Percentiles rank a stretch among this genome's conserved stretches.
Conservation (phyloP, 2,113 vertebrate genomes). For the Alaudala cheleensis region DNA sequence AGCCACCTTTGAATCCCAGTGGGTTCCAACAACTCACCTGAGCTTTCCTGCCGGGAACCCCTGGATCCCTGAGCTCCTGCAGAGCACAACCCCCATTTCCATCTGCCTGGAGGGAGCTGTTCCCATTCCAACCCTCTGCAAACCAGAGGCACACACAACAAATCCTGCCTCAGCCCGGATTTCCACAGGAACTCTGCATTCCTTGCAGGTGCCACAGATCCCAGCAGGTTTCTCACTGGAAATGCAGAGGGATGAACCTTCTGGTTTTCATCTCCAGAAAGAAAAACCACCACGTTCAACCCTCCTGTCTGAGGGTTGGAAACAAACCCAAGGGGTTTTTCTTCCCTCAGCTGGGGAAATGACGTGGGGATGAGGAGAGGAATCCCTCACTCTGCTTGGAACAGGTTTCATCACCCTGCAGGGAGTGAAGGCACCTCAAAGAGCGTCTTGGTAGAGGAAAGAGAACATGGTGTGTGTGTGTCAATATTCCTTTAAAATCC, state of each 20-base stretch:
- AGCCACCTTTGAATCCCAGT: neutral
- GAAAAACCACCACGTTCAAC: accelerated
- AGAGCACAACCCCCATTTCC: neutral
- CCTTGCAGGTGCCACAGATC: neutral
- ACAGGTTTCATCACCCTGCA: neutral
- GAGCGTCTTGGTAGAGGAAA: accelerated
- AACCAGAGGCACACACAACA: no score
- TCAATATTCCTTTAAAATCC: neutral
- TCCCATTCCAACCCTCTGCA: neutral
- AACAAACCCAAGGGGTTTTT: neutral
- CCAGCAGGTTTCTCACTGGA: neutral
- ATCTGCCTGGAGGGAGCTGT: neutral
- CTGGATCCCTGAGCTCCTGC: accelerated
- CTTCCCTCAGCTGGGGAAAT: neutral
- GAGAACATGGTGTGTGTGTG: neutral
- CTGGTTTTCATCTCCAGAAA: neutral
- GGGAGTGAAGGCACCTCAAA: neutral
- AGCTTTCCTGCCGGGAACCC: neutral
- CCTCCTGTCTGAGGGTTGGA: neutral
- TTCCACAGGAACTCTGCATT: neutral
- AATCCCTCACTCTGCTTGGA: neutral
- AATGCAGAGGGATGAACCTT: neutral
- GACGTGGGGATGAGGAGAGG: neutral
- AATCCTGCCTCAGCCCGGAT: neutral
- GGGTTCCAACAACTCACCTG: neutral